Evolutionary conservation across 2,888 invertebrate genomes (phyloP).

Genomic region (Drosophila mayaguana): DNA sequence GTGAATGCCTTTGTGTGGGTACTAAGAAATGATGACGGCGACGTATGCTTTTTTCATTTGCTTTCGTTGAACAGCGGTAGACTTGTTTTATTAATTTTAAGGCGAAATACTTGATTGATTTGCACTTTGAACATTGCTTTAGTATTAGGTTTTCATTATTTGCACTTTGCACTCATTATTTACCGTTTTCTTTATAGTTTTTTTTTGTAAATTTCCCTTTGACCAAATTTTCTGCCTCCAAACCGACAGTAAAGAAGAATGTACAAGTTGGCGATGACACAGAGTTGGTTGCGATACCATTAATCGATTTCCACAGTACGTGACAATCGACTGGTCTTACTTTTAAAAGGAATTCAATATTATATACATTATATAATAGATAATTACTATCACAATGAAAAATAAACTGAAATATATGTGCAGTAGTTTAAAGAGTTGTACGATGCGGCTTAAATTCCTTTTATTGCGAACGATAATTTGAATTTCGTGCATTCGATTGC

Average conservation of each 20-base stretch:
- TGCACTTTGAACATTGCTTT: constrained; percentile 34
- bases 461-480: constrained; percentile 6
- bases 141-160: constrained; percentile 18
- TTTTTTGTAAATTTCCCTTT: constrained; percentile 59
- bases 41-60: constrained; percentile 70
- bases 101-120: constrained; percentile 11
- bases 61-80: constrained; percentile 54
- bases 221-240: constrained; percentile 67
- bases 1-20: constrained; percentile 63
- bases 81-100: constrained; percentile 48
- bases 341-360: background rate
- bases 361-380: constrained; percentile 37
- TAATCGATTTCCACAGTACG: constrained; percentile 38
- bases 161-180: constrained; percentile 64
- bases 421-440: background rate
- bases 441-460: too few relatives aligned
- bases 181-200: constrained; percentile 57
- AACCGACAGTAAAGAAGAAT: constrained; percentile 63
- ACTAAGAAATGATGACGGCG: constrained; percentile 77
- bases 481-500: constrained; percentile 13
- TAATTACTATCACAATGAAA: background rate
- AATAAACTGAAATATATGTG: background rate
- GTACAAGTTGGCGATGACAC: constrained; percentile 59
- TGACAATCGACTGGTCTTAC: constrained; percentile 41
- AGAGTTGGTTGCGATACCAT: constrained; percentile 34